Evolutionary conservation across 2,888 invertebrate genomes (phyloP), one percentile per base, ranked within the genome.

Genomic region (Platycheirus albimanus): DNA sequence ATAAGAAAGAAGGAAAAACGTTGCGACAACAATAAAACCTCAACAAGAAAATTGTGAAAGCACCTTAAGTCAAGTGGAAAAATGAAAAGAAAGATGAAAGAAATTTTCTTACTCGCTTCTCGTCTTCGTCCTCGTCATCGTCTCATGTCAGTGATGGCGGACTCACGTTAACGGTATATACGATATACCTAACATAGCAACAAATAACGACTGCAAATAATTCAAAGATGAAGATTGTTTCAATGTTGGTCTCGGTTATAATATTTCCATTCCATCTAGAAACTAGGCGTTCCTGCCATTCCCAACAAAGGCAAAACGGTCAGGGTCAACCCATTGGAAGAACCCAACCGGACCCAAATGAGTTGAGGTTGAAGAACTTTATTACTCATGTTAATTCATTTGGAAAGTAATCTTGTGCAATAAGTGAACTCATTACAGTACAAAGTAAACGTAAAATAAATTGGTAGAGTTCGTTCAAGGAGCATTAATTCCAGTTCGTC

Each of bases 351-450:
- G 24, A 52, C 38, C 61, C 52, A 71, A 81, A 81, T 71, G 52
- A 77, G 71, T 67, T 76, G 51, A 61, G 66, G 66, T 71, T 81
- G 47, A 61, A 52, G 71, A 64, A 69, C 66, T 81, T 81, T 54
- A 83, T 78, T 78, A 47, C 67, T 83, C 49, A 67, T 83, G 83
- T 74, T 78, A 74, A 83, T 83, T 83, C 78, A 49, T 72, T 78
- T 30, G 78, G 78, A 83, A 83, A 38, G 51, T 54, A 69, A 67
- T 83, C 56, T 72, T 45, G 43, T 74, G 83, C 78, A 78, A 78
- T 52, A 66, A 83, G 72, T 71, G 43, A 72, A 78, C 67, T 83
- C 66, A 69, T 76, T 66, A 76, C 70, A 11, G 28, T 47, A 43
- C 36, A 38, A 43, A 56, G 64, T 66, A 77, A 56, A 72, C 24